Percentiles rank a stretch among this genome's conserved stretches.
Evolutionary conservation across 1,140 invertebrate species (phyloP).

Genomic region (Kradibia gibbosae): DNA sequence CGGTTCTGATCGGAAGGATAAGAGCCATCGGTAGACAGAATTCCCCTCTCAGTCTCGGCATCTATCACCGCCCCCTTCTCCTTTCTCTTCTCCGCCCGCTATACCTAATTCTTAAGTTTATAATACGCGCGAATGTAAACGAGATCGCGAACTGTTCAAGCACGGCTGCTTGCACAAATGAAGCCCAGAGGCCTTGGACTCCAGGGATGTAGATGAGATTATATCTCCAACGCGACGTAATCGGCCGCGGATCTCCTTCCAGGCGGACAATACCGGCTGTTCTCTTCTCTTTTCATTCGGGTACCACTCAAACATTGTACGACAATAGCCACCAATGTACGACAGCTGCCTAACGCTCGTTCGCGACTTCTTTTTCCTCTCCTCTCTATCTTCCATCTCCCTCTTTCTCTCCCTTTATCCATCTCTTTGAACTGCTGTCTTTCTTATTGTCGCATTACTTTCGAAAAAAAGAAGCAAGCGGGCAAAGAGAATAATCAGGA

Average conservation of each 20-base stretch:
- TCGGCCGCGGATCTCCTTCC: constrained; percentile 65
- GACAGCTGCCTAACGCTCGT: constrained; percentile 66
- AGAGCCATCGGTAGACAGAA: no score
- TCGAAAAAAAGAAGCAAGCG: background rate
- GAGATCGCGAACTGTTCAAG: background rate
- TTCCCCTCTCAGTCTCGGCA: no score
- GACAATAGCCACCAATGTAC: constrained; percentile 69
- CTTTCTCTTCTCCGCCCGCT: no score
- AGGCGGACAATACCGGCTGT: constrained; percentile 69
- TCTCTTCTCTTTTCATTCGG: constrained; percentile 66
- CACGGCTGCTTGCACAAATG: background rate
- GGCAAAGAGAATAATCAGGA: background rate
- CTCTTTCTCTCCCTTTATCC: background rate
- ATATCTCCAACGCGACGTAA: constrained; percentile 66
- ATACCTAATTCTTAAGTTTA: no score
- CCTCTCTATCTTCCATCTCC: constrained; percentile 29
- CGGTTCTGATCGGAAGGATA: background rate
- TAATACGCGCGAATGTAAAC: background rate
- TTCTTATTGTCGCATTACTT: background rate
- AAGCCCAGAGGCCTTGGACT: background rate
- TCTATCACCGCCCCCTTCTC: no score
- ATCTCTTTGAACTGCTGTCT: background rate
- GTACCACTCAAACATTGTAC: constrained; percentile 69
- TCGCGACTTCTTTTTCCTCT: background rate
- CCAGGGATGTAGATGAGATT: constrained; percentile 69